phyloP scores from a whole-genome alignment of 1,140 invertebrate genomes.

The Oncopeltus fasciatus region DNA sequence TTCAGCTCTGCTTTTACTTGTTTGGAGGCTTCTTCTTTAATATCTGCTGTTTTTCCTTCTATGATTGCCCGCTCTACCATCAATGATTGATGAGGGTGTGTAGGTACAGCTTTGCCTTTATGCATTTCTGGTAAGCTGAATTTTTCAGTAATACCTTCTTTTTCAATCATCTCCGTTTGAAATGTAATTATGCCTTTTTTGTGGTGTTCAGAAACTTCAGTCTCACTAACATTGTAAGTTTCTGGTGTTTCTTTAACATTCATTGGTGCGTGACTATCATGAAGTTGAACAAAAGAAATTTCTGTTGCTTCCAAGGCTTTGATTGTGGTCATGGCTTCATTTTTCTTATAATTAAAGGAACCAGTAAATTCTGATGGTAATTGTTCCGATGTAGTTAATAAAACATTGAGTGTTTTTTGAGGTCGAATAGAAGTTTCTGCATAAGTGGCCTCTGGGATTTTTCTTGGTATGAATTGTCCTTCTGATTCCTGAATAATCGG shows the following conservation, averaged over 20 bases:
- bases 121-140: conserved; percentile 39
- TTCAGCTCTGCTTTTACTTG: conserved; percentile 33
- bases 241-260: conserved; percentile 29
- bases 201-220: conserved; percentile 31
- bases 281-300: conserved; percentile 35
- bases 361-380: conserved; percentile 36
- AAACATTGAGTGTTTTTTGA: conserved; percentile 38
- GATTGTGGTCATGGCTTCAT: conserved; percentile 34
- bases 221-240: conserved; percentile 24
- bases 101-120: conserved; percentile 35
- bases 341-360: conserved; percentile 36
- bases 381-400: conserved; percentile 39
- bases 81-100: conserved; percentile 38
- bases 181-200: conserved; percentile 35
- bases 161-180: conserved; percentile 38
- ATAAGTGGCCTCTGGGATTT: conserved; percentile 32
- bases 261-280: conserved; percentile 36
- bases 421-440: conserved; percentile 37
- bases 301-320: conserved; percentile 40
- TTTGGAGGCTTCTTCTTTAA: conserved; percentile 30
- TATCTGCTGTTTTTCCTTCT: conserved; percentile 33
- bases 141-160: conserved; percentile 36
- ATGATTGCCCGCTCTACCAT: conserved; percentile 41
- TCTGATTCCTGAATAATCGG: conserved; percentile 42
- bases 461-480: conserved; percentile 31